Percentiles rank a stretch among this genome's conserved stretches.
Evolutionary conservation across 1,140 invertebrate genomes (phyloP).

Genomic region (Acromyrmex charruanus): DNA sequence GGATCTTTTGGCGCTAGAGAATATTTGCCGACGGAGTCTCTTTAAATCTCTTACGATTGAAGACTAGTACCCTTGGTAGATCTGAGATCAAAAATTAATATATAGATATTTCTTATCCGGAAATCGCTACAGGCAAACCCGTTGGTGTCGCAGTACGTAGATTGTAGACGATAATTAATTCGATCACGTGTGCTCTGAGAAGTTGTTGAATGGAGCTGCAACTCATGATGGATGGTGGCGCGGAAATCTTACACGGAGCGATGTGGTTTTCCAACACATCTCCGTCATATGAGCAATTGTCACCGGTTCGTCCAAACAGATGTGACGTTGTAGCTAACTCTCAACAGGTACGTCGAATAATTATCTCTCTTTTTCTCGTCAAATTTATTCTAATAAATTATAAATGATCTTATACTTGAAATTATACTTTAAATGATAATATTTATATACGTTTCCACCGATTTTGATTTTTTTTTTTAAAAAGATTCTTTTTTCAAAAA

Average conservation of each 20-base stretch:
- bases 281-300: slow-evolving; percentile 82
- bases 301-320: slow-evolving; percentile 79
- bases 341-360: slow-evolving; percentile 81
- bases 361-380: neutral
- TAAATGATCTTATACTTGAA: neutral
- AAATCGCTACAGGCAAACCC: neutral
- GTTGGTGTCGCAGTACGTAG: slow-evolving; percentile 25
- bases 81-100: slow-evolving; percentile 38
- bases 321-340: slow-evolving; percentile 74
- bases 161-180: neutral
- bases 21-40: slow-evolving; percentile 5
- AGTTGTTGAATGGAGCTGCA: slow-evolving; percentile 81
- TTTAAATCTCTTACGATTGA: slow-evolving; percentile 3
- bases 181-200: slow-evolving; percentile 40
- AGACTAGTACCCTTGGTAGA: slow-evolving; percentile 1
- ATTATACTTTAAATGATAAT: slow-evolving; percentile 9
- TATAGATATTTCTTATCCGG: slow-evolving; percentile 42
- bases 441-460: neutral
- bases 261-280: slow-evolving; percentile 82
- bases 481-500: neutral
- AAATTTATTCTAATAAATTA: neutral
- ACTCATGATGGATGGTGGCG: slow-evolving; percentile 81
- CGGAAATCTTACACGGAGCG: slow-evolving; percentile 79
- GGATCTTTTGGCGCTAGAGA: neutral
- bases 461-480: neutral